Percentiles rank a stretch among this genome's conserved stretches.
Conservation (phyloP, 2,797 vertebrate genomes). For the Sebastes melanostomus region DNA sequence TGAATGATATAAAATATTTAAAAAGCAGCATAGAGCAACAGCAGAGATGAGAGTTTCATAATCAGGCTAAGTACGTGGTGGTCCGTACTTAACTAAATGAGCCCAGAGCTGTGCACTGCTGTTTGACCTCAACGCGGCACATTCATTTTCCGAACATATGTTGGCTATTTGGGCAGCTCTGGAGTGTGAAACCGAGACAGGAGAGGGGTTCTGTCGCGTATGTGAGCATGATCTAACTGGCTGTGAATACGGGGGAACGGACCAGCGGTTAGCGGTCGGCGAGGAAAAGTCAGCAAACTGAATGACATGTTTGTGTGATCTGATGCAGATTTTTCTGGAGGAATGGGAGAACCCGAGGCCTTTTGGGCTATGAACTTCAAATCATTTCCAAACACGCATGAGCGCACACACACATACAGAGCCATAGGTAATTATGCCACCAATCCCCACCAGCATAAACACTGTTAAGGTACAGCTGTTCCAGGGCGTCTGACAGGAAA, state of each 20-base stretch:
- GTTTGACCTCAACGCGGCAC: slow-evolving; percentile 72
- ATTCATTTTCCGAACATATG: slow-evolving; percentile 82
- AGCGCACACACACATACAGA: slow-evolving; percentile 20
- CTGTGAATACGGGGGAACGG: slow-evolving; percentile 67
- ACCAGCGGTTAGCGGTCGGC: slow-evolving; percentile 62
- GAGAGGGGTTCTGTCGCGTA: slow-evolving; percentile 60
- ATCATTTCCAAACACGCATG: slow-evolving; percentile 56
- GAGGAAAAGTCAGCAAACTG: slow-evolving; percentile 65
- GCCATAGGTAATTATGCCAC: slow-evolving; percentile 44
- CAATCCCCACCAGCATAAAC: slow-evolving; percentile 58
- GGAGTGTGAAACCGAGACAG: slow-evolving; percentile 77
- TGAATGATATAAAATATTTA: slow-evolving; percentile 73
- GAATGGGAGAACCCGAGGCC: slow-evolving; percentile 34
- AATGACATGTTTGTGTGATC: slow-evolving; percentile 77
- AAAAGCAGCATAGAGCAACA: slow-evolving; percentile 53
- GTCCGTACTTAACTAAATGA: slow-evolving; percentile 68
- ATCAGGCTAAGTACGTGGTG: slow-evolving; percentile 66
- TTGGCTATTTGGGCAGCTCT: slow-evolving; percentile 79
- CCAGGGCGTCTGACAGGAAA: slow-evolving; percentile 72
- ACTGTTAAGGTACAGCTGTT: slow-evolving; percentile 71
- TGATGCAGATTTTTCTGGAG: slow-evolving; percentile 68
- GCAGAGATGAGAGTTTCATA: slow-evolving; percentile 60
- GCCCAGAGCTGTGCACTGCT: slow-evolving; percentile 57
- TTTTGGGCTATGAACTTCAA: slow-evolving; percentile 49
- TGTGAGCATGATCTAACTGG: slow-evolving; percentile 75